Percentiles rank a stretch among this genome's conserved stretches.
Evolutionary conservation across 2,797 vertebrate genomes (phyloP).

Genomic region (Triplophysa bombifrons): DNA sequence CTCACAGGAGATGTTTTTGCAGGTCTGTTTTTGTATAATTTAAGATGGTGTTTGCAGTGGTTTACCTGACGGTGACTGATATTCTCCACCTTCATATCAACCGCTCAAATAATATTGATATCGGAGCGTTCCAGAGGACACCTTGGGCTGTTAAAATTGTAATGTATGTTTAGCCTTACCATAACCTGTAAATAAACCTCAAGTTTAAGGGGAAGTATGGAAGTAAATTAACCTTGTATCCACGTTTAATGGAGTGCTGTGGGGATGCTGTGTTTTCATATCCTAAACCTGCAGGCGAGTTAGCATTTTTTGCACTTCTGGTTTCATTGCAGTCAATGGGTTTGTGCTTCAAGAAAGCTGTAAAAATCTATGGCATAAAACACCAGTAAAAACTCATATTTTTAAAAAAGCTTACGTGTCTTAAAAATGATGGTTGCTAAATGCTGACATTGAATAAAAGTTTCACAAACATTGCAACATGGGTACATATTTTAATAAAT

Average conservation of each 20-base stretch:
- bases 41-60: background rate
- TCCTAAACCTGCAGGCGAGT: no score
- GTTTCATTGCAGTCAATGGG: no score
- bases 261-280: no score
- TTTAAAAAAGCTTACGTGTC: no score
- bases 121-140: background rate
- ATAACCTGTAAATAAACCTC: background rate
- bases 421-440: no score
- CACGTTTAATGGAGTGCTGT: background rate
- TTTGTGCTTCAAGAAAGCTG: no score
- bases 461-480: no score
- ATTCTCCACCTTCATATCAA: slow-evolving; percentile 7
- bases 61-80: slow-evolving; percentile 4
- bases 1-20: slow-evolving; percentile 1
- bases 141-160: background rate
- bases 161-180: slow-evolving; percentile 21
- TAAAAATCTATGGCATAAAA: no score
- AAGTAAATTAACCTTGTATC: background rate
- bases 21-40: background rate
- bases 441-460: no score
- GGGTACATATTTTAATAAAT: no score
- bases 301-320: no score
- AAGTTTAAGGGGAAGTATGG: background rate
- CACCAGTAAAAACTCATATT: no score
- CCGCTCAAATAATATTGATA: slow-evolving; percentile 8